Evolutionary conservation across 2,113 vertebrate genomes (phyloP), one percentile per base, ranked within the genome.

Genomic region (Alouatta palliata): DNA sequence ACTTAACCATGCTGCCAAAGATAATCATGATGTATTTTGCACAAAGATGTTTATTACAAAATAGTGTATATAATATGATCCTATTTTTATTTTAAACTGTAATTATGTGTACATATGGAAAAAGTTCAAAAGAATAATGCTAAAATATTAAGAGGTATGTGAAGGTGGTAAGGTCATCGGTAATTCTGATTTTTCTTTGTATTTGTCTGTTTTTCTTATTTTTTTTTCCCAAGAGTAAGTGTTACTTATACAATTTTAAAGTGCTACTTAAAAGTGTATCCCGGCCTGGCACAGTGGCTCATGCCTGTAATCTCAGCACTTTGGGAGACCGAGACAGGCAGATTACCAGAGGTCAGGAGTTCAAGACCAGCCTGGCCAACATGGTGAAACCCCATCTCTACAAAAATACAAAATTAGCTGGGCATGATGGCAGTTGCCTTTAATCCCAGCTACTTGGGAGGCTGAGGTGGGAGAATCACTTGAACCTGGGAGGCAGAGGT

Each of bases 51-150:
- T 68, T 35, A 68, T 35, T 79, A 87, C 30, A 83, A 76, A 94
- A 49, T 61, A 73, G 30, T 95, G 40, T 86, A 32, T 35, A 79
- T 52, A 66, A 56, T 90, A 35, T 85, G 52, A 83, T 35, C 80
- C 30, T 73, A 58, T 92, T 94, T 96, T 91, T 87, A 93, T 66
- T 91, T 95, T 71, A 52, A 96, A 81, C 43, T 95, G 16, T 71
- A 93, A 89, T 75, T 73, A 70, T 64, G 71, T 81, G 20, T 40
- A 35, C 30, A 9, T 83, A n/a, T 70, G 37, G 85, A 16, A 54
- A 56, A 86, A 58, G 68, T 90, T 20, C 91, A 71, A 52, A 82
- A 94, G 66, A 85, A 71, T 35, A 87, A 89, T 30, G 27, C 40
- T 92, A 54, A 52, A 83, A 93, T 73, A 96, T 43, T 75, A 89